phyloP scores from a whole-genome alignment of 2,797 vertebrate genomes.

The Microtus californicus region DNA sequence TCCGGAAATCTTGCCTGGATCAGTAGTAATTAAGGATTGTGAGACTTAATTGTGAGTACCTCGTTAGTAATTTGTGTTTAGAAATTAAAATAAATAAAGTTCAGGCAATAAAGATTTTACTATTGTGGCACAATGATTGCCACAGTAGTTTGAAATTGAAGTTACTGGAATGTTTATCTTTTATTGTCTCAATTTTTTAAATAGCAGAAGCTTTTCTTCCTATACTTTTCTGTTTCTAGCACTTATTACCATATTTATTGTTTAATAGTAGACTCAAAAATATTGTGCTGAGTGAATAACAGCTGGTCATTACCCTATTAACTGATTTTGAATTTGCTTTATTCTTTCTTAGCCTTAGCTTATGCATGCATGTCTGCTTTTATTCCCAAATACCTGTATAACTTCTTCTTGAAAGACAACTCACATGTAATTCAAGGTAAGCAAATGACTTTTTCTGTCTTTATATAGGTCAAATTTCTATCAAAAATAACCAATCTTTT shows the following conservation, averaged over 20 bases:
- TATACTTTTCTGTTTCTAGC: constrained; percentile 41
- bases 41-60: not conserved
- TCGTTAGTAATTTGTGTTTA: constrained; percentile 30
- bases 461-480: not conserved
- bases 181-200: constrained; percentile 23
- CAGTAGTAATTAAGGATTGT: not conserved
- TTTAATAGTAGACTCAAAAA: not conserved
- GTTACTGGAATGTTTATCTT: constrained; percentile 9
- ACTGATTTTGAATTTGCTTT: constrained; percentile 56
- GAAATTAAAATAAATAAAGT: constrained; percentile 1
- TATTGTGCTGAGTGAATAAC: not conserved
- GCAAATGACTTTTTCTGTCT: constrained; percentile 62
- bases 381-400: constrained; percentile 99
- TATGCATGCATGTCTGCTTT: constrained; percentile 99
- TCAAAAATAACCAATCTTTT: constrained; percentile 27
- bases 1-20: not conserved
- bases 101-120: constrained; percentile 41
- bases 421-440: constrained; percentile 99
- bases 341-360: constrained; percentile 92
- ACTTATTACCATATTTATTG: not conserved
- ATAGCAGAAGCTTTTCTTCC: not conserved
- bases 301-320: not conserved
- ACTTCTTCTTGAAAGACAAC: constrained; percentile 99
- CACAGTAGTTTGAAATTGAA: constrained; percentile 39
- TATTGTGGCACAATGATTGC: not conserved